These are phyloP conservation scores for Forficula auricularia DNA, from an alignment of 1,140 invertebrate species.

Conservation along the genomic window DNA sequence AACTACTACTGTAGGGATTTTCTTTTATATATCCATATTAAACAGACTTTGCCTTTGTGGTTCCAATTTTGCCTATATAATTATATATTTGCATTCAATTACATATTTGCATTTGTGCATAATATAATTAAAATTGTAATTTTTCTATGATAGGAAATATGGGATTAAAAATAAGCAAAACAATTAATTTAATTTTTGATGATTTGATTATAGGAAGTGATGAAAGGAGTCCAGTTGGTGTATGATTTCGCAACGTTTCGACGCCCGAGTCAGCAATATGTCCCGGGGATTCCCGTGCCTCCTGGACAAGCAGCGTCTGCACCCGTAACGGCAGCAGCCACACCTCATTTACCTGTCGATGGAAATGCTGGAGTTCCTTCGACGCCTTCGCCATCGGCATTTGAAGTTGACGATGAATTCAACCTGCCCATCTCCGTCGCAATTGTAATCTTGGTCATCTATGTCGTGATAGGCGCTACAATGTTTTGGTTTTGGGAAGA, in stretches of 20 bases:
- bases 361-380: conserved; percentile 27
- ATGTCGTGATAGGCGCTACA: conserved; percentile 67
- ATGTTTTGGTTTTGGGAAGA: conserved; percentile 60
- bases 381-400: conserved; percentile 51
- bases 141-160: too few relatives aligned
- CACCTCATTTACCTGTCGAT: conserved; percentile 6
- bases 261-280: conserved; percentile 36
- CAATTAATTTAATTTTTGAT: conserved; percentile 10
- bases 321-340: conserved; percentile 15
- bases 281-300: not conserved
- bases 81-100: too few relatives aligned
- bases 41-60: too few relatives aligned
- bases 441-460: conserved; percentile 57
- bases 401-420: conserved; percentile 77
- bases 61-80: too few relatives aligned
- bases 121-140: too few relatives aligned
- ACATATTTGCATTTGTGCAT: conserved; percentile 3
- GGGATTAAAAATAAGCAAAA: too few relatives aligned
- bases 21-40: too few relatives aligned
- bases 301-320: not conserved
- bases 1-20: too few relatives aligned
- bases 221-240: conserved; percentile 61
- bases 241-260: conserved; percentile 56
- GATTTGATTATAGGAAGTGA: conserved; percentile 43
- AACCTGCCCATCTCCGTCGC: conserved; percentile 78